A percentile compares a stretch with the other conserved stretches of the same genome.
These are phyloP conservation scores for Edolisoma coerulescens DNA, from an alignment of 2,113 vertebrate genomes.

Conservation along the genomic window DNA sequence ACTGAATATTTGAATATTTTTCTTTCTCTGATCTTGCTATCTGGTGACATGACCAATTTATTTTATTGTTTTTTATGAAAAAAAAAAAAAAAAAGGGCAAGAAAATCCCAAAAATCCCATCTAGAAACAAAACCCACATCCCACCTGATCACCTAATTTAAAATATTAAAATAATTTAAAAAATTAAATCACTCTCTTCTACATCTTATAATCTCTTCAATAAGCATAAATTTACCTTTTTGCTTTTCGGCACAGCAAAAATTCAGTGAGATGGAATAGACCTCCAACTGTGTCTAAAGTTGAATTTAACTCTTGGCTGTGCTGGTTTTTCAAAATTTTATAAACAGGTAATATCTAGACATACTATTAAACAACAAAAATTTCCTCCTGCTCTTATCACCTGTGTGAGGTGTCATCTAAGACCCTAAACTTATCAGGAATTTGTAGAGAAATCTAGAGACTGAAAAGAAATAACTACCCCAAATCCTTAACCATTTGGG, in stretches of 20 bases:
- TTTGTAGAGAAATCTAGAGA: neutral
- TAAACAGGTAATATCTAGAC: neutral
- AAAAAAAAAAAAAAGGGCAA: too few relatives aligned
- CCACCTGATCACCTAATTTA: fast-evolving
- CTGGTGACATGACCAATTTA: neutral
- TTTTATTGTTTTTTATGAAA: neutral
- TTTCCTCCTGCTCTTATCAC: neutral
- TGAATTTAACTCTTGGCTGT: neutral
- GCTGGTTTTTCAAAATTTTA: neutral
- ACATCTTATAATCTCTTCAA: neutral
- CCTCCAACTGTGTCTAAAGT: neutral
- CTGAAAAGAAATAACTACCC: neutral
- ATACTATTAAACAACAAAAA: neutral
- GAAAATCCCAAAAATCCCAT: neutral
- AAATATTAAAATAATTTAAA: neutral
- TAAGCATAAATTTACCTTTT: neutral
- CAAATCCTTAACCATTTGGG: neutral
- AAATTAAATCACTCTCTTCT: neutral
- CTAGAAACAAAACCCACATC: neutral
- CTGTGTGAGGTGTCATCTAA: neutral
- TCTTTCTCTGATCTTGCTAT: neutral
- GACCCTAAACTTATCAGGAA: neutral
- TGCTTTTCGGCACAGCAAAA: neutral
- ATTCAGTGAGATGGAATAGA: neutral
- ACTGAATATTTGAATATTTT: neutral